Percentiles rank a stretch among this genome's conserved stretches.
Conservation (phyloP, 2,888 invertebrate species). For the Chymomyza procnemis region DNA sequence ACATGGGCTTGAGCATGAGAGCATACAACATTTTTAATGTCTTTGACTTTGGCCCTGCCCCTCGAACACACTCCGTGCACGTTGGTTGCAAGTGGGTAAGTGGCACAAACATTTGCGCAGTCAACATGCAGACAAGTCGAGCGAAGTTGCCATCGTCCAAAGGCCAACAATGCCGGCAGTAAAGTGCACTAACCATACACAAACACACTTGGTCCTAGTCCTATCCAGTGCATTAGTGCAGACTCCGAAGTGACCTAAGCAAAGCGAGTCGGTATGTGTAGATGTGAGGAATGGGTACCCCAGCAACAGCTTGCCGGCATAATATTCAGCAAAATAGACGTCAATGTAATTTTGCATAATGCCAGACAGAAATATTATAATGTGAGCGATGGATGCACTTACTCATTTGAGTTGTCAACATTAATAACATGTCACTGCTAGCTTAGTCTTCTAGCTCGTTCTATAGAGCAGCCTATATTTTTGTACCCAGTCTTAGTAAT, state of each 20-base stretch:
- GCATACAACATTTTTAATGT: constrained; percentile 49
- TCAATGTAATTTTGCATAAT: constrained; percentile 39
- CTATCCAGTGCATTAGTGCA: not conserved
- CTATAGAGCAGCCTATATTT: too few species aligned
- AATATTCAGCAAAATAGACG: constrained; percentile 31
- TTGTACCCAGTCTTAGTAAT: too few species aligned
- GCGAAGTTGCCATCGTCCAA: constrained; percentile 1
- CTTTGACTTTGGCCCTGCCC: constrained; percentile 43
- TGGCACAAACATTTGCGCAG: constrained; percentile 38
- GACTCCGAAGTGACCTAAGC: not conserved
- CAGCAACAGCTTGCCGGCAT: constrained; percentile 23
- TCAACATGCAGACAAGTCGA: constrained; percentile 36
- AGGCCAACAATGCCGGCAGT: not conserved
- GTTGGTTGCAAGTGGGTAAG: constrained; percentile 32
- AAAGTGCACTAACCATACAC: constrained; percentile 39
- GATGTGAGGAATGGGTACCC: not conserved
- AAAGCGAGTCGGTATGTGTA: not conserved
- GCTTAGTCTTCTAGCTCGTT: too few species aligned
- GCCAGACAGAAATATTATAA: constrained; percentile 24
- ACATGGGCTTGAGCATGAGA: constrained; percentile 20
- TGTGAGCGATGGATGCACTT: constrained; percentile 18
- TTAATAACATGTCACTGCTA: too few species aligned
- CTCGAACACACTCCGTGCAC: not conserved
- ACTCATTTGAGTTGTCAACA: constrained; percentile 33
- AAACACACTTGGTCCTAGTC: not conserved